Percentiles rank a stretch among this genome's conserved stretches.
Conservation (phyloP, 2,888 invertebrate species). For the Sphecodes monilicornis region DNA sequence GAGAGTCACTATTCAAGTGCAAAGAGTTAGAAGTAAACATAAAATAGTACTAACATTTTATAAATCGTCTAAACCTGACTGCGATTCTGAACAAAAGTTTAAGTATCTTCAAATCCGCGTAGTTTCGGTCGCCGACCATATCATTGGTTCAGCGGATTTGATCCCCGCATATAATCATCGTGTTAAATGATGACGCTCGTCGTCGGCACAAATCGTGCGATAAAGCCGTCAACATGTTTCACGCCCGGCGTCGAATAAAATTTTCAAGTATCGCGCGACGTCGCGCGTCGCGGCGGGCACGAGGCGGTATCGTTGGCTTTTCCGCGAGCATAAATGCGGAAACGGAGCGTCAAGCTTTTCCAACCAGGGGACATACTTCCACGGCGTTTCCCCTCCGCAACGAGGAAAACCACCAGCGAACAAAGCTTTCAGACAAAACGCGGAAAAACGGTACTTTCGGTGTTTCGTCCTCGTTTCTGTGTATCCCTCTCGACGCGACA, state of each 20-base stretch:
- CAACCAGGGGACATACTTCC: constrained; percentile 26
- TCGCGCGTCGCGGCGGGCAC: constrained; percentile 16
- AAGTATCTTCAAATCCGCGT: too few species aligned
- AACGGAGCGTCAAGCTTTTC: constrained; percentile 39
- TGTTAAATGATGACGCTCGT: not conserved
- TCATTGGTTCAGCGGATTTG: not conserved
- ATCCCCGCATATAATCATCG: not conserved
- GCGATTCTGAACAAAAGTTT: too few species aligned
- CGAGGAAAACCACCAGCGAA: constrained; percentile 42
- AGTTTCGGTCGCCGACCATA: not conserved
- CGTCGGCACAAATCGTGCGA: constrained; percentile 15
- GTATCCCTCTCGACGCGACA: constrained; percentile 12
- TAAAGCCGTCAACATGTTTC: constrained; percentile 19
- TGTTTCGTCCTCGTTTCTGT: constrained; percentile 42
- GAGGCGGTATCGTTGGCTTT: constrained; percentile 35
- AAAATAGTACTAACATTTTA: too few species aligned
- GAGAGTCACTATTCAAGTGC: too few species aligned
- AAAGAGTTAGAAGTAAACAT: too few species aligned
- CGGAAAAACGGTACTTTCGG: constrained; percentile 55
- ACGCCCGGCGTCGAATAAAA: constrained; percentile 28
- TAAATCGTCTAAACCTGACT: too few species aligned
- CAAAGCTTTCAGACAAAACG: constrained; percentile 58
- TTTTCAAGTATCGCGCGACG: constrained; percentile 40
- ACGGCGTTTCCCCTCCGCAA: not conserved
- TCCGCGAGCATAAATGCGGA: constrained; percentile 38